These are phyloP conservation scores for Alosa sapidissima DNA, from an alignment of 2,797 vertebrate genomes.

Conservation along the genomic window DNA sequence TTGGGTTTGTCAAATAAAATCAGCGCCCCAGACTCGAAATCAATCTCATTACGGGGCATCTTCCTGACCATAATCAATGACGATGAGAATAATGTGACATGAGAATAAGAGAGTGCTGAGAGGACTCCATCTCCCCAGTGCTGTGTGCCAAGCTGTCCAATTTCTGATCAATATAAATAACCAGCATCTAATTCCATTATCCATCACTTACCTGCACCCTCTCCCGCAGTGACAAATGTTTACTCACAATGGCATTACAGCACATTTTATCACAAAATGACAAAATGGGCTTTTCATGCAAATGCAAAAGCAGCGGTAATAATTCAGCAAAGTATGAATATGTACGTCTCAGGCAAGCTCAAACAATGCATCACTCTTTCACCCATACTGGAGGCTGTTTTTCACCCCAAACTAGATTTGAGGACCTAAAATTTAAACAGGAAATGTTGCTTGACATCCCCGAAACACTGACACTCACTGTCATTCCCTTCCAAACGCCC, in stretches of 20 bases:
- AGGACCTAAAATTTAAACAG: slow-evolving; percentile 4
- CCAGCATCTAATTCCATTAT: slow-evolving; percentile 16
- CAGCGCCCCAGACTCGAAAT: slow-evolving; percentile 41
- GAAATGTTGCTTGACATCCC: slow-evolving; percentile 11
- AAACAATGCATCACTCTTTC: not conserved
- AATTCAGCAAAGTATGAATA: slow-evolving; percentile 12
- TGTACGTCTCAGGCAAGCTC: not conserved
- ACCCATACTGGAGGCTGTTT: not conserved
- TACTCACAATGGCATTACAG: slow-evolving; percentile 19
- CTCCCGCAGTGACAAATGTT: slow-evolving; percentile 11
- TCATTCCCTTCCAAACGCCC: not conserved
- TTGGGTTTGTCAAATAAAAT: slow-evolving; percentile 58
- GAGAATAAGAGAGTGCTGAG: not conserved
- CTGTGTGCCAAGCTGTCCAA: not conserved
- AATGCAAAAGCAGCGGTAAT: not conserved
- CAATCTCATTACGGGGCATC: slow-evolving; percentile 13
- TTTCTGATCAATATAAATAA: slow-evolving; percentile 25
- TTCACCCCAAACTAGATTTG: slow-evolving; percentile 2
- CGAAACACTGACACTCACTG: not conserved
- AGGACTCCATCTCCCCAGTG: not conserved
- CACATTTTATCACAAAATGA: slow-evolving; percentile 13
- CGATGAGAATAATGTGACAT: slow-evolving; percentile 12
- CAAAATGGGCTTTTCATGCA: slow-evolving; percentile 20
- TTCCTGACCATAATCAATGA: slow-evolving; percentile 14
- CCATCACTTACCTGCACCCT: slow-evolving; percentile 7